A percentile compares a stretch with the other conserved stretches of the same genome.
Evolutionary conservation across 2,113 vertebrate species (phyloP).

Genomic region (Halcyon senegalensis): DNA sequence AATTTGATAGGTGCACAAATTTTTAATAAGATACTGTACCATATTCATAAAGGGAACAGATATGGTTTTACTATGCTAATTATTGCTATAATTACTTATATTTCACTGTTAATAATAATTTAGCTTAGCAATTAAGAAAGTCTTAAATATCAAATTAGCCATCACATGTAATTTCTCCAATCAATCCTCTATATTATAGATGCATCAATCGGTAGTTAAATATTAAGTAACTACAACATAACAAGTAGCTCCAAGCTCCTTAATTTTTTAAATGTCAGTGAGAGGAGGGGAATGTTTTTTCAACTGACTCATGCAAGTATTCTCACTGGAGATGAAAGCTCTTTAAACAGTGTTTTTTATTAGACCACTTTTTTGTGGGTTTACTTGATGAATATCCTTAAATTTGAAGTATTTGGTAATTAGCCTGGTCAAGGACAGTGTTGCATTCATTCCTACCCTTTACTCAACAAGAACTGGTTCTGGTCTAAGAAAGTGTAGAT

Average conservation of each 20-base stretch:
- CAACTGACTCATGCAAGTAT: background rate
- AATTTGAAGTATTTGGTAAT: background rate
- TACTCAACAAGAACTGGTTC: background rate
- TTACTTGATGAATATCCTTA: background rate
- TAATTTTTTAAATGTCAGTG: background rate
- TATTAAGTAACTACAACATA: background rate
- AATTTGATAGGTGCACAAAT: background rate
- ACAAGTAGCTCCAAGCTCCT: background rate
- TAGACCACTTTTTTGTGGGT: background rate
- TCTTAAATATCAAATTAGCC: background rate
- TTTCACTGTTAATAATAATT: background rate
- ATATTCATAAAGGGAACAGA: background rate
- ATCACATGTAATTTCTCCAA: background rate
- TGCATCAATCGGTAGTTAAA: background rate
- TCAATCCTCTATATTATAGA: background rate
- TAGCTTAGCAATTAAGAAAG: background rate
- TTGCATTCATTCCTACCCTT: background rate
- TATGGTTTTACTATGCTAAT: background rate
- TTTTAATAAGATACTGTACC: background rate
- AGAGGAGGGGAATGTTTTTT: constrained; percentile 1
- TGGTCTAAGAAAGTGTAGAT: background rate
- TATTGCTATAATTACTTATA: background rate
- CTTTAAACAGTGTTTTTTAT: background rate
- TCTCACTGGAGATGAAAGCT: background rate
- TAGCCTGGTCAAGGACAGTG: background rate